These are phyloP conservation scores for Penaeus indicus DNA, from an alignment of 1,140 invertebrate genomes.

Conservation along the genomic window DNA sequence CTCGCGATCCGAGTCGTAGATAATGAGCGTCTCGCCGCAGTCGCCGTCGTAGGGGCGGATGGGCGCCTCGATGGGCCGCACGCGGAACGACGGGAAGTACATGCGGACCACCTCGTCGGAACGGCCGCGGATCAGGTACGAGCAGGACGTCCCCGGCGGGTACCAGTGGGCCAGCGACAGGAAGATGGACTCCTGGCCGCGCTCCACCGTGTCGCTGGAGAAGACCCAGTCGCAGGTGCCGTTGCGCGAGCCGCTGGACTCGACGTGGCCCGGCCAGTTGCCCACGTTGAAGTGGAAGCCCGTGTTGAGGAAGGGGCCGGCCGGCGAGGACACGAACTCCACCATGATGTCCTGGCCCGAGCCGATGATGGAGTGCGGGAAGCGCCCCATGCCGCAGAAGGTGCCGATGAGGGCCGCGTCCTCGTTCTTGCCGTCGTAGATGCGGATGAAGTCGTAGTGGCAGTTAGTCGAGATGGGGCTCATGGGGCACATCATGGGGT, in stretches of 20 bases:
- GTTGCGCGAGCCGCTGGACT: constrained; percentile 84
- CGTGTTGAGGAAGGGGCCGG: constrained; percentile 87
- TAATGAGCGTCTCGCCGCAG: constrained; percentile 88
- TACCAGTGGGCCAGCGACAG: constrained; percentile 93
- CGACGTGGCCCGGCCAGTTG: constrained; percentile 91
- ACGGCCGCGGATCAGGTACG: constrained; percentile 87
- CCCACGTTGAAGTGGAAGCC: constrained; percentile 94
- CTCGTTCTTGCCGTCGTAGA: constrained; percentile 92
- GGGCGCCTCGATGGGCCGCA: constrained; percentile 89
- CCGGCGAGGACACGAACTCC: constrained; percentile 90
- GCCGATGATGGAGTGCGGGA: constrained; percentile 93
- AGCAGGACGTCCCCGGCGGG: constrained; percentile 90
- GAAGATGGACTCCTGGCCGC: constrained; percentile 74
- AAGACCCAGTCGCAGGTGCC: constrained; percentile 88
- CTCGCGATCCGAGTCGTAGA: constrained; percentile 87
- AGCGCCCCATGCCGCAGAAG: constrained; percentile 93
- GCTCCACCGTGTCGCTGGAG: constrained; percentile 82
- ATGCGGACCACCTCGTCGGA: constrained; percentile 82
- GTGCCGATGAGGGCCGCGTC: constrained; percentile 88
- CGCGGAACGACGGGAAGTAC: constrained; percentile 79
- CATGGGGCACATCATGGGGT: constrained; percentile 95
- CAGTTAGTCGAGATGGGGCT: constrained; percentile 89
- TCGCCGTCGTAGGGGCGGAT: constrained; percentile 86
- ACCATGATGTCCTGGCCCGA: constrained; percentile 90
- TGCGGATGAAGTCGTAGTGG: constrained; percentile 88